phyloP scores from a whole-genome alignment of 2,797 vertebrate genomes.

The Arctocebus calabarensis region DNA sequence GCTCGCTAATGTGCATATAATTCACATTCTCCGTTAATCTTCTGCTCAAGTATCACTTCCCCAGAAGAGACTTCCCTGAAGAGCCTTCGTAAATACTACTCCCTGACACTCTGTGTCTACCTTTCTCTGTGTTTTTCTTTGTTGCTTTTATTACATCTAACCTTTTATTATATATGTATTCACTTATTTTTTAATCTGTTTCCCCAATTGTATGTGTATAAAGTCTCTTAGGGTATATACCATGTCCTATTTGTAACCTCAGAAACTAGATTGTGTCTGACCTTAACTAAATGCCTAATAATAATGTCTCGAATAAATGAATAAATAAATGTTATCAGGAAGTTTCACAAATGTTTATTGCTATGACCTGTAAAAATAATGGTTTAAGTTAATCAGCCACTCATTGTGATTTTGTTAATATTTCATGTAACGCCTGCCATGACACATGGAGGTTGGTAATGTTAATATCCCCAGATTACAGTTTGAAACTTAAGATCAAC shows the following conservation, averaged over 20 bases:
- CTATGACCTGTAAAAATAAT: not conserved
- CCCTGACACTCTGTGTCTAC: too few species aligned
- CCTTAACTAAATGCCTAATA: not conserved
- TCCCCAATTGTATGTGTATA: not conserved
- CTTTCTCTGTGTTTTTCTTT: not conserved
- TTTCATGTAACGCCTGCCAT: not conserved
- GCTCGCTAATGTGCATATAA: not conserved
- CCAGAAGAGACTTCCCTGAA: not conserved
- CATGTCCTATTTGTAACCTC: not conserved
- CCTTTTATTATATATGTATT: accelerated
- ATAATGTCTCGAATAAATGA: not conserved
- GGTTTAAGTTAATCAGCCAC: not conserved
- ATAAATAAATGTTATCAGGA: not conserved
- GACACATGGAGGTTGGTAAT: not conserved
- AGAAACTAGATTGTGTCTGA: not conserved
- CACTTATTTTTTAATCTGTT: not conserved
- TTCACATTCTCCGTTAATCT: not conserved
- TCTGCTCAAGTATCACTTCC: not conserved
- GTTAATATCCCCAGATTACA: not conserved
- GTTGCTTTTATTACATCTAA: too few species aligned
- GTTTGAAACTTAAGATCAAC: not conserved
- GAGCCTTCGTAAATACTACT: not conserved
- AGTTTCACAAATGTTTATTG: not conserved
- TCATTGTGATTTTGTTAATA: not conserved
- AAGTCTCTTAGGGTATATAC: not conserved